These are phyloP conservation scores for Ochropacha duplaris DNA, from an alignment of 2,888 invertebrate species.

Conservation along the genomic window DNA sequence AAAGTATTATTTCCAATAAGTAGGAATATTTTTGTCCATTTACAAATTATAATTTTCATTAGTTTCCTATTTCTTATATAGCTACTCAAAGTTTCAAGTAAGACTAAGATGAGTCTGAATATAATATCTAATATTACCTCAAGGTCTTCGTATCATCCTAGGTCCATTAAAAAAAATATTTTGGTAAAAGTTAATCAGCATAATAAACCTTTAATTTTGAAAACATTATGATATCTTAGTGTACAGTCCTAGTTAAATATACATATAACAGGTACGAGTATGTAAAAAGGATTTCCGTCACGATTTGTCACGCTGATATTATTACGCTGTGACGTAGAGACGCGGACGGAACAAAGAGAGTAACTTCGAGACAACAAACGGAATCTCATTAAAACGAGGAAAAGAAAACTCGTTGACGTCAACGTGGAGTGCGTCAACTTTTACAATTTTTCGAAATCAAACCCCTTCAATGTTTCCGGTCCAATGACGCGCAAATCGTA, in stretches of 20 bases:
- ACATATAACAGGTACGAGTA: background rate
- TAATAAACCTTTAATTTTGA: too few species aligned
- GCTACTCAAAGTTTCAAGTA: too few species aligned
- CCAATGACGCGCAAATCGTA: constrained; percentile 8
- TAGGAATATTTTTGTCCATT: background rate
- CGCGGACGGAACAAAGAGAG: constrained; percentile 14
- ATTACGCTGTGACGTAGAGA: background rate
- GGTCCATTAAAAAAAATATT: too few species aligned
- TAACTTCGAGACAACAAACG: constrained; percentile 28
- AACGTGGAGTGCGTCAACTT: constrained; percentile 13
- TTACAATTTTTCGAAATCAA: constrained; percentile 26
- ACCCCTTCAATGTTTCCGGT: constrained; percentile 11
- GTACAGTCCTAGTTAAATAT: too few species aligned
- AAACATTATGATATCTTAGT: too few species aligned
- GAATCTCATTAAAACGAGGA: constrained; percentile 32
- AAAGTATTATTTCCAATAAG: background rate
- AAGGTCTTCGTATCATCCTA: too few species aligned
- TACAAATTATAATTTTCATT: too few species aligned
- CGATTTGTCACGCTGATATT: background rate
- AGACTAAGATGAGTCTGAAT: too few species aligned
- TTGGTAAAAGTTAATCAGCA: too few species aligned
- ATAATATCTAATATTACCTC: too few species aligned
- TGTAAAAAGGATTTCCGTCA: background rate
- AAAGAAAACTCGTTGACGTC: constrained; percentile 30
- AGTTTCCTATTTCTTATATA: too few species aligned